Evolutionary conservation across 2,797 vertebrate genomes (phyloP), one percentile per base, ranked within the genome.

Genomic region (Aselliscus stoliczkanus): DNA sequence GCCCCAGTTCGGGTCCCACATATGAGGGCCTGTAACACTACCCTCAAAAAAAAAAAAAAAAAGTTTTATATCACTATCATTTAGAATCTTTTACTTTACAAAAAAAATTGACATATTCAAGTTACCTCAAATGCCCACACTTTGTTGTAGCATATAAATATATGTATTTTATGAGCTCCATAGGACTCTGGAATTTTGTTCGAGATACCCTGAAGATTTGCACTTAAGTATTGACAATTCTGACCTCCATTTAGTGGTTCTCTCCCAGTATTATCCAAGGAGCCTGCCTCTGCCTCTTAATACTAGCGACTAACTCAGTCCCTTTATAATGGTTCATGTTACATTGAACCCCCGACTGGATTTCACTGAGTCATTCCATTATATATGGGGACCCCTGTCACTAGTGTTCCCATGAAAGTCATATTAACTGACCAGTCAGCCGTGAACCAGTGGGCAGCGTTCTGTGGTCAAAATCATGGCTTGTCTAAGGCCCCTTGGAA

Each of bases 81-180:
- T 83, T 42, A 58, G 4, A 17, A 58, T 93, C 14, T 39, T 83
- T 92, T 80, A 47, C 42, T 95, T 93, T 60, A 80, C 6, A 5
- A 17, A 27, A 86, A 69, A 81, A 58, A 5, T 89, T 86, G 47
- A 67, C 31, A 44, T 69, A 52, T 88, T 75, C 25, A 75, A 60
- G 25, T 76, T 79, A 75, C 3, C 3, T 25, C 44, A 86, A 81
- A 39, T 47, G 15, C 29, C 44, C 47, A 79, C 37, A 62, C 4
- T 3, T 82, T 56, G 14, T 67, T 90, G 9, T 85, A 56, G 6
- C 3, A 12, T 7, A 25, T 15, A 54, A 6, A 23, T 21, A 29
- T 0, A 31, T 80, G 20, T 23, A 37, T 92, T 77, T 88, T 79
- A 64, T 81, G 23, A 64, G 34, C 21, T 13, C 18, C 34, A 42